phyloP scores from a whole-genome alignment of 2,113 vertebrate genomes.

The Trichechus manatus region DNA sequence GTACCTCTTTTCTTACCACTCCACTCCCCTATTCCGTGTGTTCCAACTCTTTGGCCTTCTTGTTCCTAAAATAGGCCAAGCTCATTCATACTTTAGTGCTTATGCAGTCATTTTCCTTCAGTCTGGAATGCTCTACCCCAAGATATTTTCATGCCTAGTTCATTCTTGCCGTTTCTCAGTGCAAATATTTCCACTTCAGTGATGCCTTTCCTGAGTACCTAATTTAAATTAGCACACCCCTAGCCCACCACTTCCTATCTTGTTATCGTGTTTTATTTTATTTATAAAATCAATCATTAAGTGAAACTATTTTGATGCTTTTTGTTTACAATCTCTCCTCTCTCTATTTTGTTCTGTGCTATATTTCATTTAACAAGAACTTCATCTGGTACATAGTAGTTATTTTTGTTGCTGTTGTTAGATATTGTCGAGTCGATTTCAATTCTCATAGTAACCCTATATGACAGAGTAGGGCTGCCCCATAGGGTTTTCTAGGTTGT shows the following conservation, averaged over 20 bases:
- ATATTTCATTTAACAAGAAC: background rate
- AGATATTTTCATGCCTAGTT: background rate
- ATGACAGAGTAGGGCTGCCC: no score
- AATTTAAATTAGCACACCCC: background rate
- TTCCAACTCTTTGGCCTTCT: background rate
- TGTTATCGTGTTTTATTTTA: background rate
- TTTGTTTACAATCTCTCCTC: background rate
- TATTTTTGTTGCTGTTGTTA: background rate
- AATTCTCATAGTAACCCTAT: no score
- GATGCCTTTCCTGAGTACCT: background rate
- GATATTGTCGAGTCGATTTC: no score
- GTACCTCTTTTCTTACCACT: background rate
- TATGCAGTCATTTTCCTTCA: background rate
- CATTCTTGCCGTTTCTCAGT: background rate
- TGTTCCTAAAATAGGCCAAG: background rate
- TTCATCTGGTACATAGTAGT: background rate
- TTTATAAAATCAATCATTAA: background rate
- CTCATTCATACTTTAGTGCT: background rate
- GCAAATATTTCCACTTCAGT: conserved; percentile 23
- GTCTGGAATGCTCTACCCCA: background rate
- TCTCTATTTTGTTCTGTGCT: background rate
- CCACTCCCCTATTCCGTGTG: background rate
- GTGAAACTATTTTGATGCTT: conserved; percentile 7
- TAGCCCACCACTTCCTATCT: background rate
- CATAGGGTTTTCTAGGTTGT: no score